These are phyloP conservation scores for Amniataba percoides DNA, from an alignment of 2,797 vertebrate genomes.

Conservation along the genomic window DNA sequence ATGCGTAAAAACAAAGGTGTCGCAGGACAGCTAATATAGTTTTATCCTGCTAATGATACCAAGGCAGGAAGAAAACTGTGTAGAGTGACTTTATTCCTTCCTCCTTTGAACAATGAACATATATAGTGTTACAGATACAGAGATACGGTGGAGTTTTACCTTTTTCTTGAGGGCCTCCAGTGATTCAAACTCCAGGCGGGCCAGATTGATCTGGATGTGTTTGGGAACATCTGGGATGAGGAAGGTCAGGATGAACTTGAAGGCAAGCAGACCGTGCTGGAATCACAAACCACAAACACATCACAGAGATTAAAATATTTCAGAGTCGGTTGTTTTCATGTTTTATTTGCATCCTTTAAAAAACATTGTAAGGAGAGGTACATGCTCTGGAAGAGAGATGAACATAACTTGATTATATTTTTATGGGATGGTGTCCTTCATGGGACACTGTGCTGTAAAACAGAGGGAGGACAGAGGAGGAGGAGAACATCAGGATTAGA, in stretches of 20 bases:
- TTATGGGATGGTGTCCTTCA: slow-evolving; percentile 22
- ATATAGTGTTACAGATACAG: background rate
- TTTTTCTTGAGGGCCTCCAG: slow-evolving; percentile 97
- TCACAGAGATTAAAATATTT: background rate
- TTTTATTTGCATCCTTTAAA: slow-evolving; percentile 3
- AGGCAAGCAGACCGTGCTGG: slow-evolving; percentile 91
- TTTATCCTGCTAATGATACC: too few species aligned
- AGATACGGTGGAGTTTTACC: slow-evolving; percentile 81
- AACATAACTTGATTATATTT: slow-evolving; percentile 11
- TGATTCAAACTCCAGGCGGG: slow-evolving; percentile 83
- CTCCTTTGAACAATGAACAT: background rate
- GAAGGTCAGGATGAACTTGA: slow-evolving; percentile 95
- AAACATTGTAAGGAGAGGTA: background rate
- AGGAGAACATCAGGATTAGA: background rate
- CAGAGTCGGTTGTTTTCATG: background rate
- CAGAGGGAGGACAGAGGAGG: slow-evolving; percentile 14
- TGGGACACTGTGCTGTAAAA: slow-evolving; percentile 15
- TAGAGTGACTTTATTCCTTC: background rate
- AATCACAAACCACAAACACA: slow-evolving; percentile 58
- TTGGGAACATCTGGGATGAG: slow-evolving; percentile 93
- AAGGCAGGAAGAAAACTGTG: background rate
- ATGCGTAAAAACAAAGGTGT: too few species aligned
- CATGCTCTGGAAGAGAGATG: slow-evolving; percentile 12
- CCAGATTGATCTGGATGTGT: slow-evolving; percentile 90
- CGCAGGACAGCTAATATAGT: background rate